Conservation (phyloP, 1,140 invertebrate genomes). For the Zaprionus gabonicus region DNA sequence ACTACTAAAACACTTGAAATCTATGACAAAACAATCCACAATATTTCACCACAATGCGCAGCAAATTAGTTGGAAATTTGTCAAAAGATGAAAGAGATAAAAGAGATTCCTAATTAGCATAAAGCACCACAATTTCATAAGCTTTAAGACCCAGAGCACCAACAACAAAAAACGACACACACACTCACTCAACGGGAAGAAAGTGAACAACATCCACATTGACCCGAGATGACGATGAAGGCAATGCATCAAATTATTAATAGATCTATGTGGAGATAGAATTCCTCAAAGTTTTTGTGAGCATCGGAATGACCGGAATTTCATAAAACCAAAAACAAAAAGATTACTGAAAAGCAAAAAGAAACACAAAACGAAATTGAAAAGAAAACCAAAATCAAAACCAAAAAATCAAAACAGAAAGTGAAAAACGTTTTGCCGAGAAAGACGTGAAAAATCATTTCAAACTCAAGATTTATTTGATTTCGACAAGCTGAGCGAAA, state of each 20-base stretch:
- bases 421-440: slow-evolving; percentile 16
- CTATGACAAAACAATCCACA: not conserved
- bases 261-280: slow-evolving; percentile 38
- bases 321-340: not conserved
- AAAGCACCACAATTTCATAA: slow-evolving; percentile 17
- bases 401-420: not conserved
- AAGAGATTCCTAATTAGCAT: slow-evolving; percentile 35
- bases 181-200: slow-evolving; percentile 1
- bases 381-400: slow-evolving; percentile 12
- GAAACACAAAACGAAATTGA: slow-evolving; percentile 5
- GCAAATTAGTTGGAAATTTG: slow-evolving; percentile 4
- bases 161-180: slow-evolving; percentile 10
- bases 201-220: slow-evolving; percentile 22
- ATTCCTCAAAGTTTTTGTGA: slow-evolving; percentile 8
- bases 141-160: slow-evolving; percentile 1
- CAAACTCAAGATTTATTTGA: slow-evolving; percentile 57
- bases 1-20: not conserved
- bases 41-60: not conserved
- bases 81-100: slow-evolving; percentile 22
- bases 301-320: slow-evolving; percentile 45
- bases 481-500: slow-evolving; percentile 47
- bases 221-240: slow-evolving; percentile 34
- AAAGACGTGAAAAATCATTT: slow-evolving; percentile 46
- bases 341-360: slow-evolving; percentile 2
- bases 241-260: slow-evolving; percentile 60